Evolutionary conservation across 2,888 invertebrate genomes (phyloP).

Genomic region (Protonemura montana): DNA sequence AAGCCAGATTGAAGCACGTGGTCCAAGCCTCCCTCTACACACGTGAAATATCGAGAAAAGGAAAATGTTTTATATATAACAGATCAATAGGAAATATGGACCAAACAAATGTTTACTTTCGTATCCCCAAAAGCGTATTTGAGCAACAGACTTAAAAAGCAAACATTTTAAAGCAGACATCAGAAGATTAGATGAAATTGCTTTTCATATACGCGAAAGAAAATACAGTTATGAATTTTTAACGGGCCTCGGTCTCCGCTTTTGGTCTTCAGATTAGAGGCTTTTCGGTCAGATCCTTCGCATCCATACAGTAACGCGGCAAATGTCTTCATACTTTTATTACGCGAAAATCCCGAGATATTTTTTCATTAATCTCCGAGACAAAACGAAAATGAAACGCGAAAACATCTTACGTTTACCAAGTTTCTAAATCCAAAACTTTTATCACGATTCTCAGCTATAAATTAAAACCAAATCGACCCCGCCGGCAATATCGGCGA

Average conservation of each 20-base stretch:
- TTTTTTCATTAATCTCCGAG: not conserved
- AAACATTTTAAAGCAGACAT: conserved; percentile 17
- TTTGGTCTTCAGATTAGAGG: not conserved
- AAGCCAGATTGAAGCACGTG: not conserved
- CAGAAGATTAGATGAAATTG: not conserved
- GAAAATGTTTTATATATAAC: not conserved
- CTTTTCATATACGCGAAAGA: not conserved
- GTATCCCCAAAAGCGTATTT: conserved; percentile 15
- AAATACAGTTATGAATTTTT: conserved; percentile 4
- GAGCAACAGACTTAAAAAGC: not conserved
- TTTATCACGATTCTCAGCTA: not conserved
- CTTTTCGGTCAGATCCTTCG: not conserved
- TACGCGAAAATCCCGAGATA: not conserved
- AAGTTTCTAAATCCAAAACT: not conserved
- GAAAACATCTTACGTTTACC: not conserved
- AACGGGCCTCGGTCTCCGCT: not conserved
- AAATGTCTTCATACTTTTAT: not conserved
- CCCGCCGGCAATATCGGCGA: too few relatives aligned
- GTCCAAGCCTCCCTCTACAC: not conserved
- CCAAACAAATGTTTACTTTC: conserved; percentile 1
- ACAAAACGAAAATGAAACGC: not conserved
- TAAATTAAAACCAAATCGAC: not conserved
- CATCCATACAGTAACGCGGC: not conserved
- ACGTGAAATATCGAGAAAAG: not conserved
- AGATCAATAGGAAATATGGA: not conserved